Percentiles rank a stretch among this genome's conserved stretches.
These are phyloP conservation scores for Xenopus tropicalis DNA, from an alignment of 2,113 vertebrate species.

Conservation along the genomic window UCB_Xtro_10.0 CM004444.2:126106001-126106500, in stretches of 20 bases:
- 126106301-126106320: no score
- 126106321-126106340: no score
- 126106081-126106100: slow-evolving; percentile 97
- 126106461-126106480: no score
- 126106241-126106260: background rate
- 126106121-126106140: slow-evolving; percentile 98
- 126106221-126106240: slow-evolving; percentile 48
- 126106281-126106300: no score
- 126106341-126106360: no score
- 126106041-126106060: slow-evolving; percentile 97
- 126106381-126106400: no score
- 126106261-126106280: background rate
- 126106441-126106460: no score
- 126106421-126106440: no score
- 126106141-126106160: slow-evolving; percentile 95
- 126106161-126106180: slow-evolving; percentile 98
- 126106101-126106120: slow-evolving; percentile 99
- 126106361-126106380: no score
- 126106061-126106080: slow-evolving; percentile 98
- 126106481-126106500: no score
- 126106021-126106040: slow-evolving; percentile 79
- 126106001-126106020: slow-evolving; percentile 60
- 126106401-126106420: no score
- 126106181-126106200: slow-evolving; percentile 94
- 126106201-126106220: slow-evolving; percentile 69